Conservation (phyloP, 2,888 invertebrate species). For the Hirtodrosophila confusa region DNA sequence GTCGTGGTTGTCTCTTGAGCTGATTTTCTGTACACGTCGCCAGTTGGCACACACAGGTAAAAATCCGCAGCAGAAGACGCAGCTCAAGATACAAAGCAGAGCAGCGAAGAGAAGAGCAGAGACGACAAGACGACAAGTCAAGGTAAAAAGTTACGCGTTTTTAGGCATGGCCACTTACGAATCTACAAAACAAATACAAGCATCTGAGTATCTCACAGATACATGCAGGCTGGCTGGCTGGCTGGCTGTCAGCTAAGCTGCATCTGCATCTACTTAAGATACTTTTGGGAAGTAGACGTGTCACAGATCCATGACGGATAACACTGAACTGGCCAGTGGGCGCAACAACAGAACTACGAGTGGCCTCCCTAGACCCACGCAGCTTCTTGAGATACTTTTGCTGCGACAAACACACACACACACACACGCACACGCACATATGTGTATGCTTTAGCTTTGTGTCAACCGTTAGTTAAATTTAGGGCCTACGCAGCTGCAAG, state of each 20-base stretch:
- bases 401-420: too few relatives aligned
- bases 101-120: constrained; percentile 1
- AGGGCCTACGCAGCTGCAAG: constrained; percentile 49
- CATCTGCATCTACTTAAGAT: constrained; percentile 48
- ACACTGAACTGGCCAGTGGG: constrained; percentile 31
- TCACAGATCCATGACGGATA: constrained; percentile 50
- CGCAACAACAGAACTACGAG: constrained; percentile 23
- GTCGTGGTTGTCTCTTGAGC: constrained; percentile 23
- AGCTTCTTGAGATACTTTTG: constrained; percentile 35
- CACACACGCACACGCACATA: constrained; percentile 5
- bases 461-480: constrained; percentile 52
- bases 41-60: constrained; percentile 48
- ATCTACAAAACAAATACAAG: constrained; percentile 12
- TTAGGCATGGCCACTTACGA: constrained; percentile 38
- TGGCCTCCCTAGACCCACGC: constrained; percentile 35
- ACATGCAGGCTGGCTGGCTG: constrained; percentile 10
- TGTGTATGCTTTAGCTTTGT: constrained; percentile 24
- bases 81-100: constrained; percentile 4
- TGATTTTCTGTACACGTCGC: constrained; percentile 53
- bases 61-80: constrained; percentile 2
- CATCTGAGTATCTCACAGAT: constrained; percentile 48
- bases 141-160: constrained; percentile 74
- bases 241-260: constrained; percentile 16
- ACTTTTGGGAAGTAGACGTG: constrained; percentile 37
- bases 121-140: constrained; percentile 65